Conservation (phyloP, 2,888 invertebrate species). For the Chloroclystis v-ata region DNA sequence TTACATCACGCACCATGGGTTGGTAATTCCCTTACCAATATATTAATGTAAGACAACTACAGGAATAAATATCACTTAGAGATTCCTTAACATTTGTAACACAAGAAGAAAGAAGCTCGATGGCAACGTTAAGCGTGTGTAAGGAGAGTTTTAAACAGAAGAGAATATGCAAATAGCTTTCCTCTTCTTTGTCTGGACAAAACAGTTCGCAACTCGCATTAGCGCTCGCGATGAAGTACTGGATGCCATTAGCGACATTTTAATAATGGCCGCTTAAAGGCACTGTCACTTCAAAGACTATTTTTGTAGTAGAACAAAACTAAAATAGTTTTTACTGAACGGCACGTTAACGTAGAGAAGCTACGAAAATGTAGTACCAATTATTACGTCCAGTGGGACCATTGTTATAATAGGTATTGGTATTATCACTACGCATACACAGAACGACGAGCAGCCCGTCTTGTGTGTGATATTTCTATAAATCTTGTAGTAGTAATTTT, state of each 20-base stretch:
- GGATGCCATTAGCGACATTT: constrained; percentile 46
- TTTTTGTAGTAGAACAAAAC: neutral
- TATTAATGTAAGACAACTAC: too few species aligned
- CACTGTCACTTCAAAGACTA: constrained; percentile 13
- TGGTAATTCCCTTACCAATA: too few species aligned
- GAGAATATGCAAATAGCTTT: constrained; percentile 51
- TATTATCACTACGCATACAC: too few species aligned
- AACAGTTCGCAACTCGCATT: constrained; percentile 55
- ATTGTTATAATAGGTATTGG: too few species aligned
- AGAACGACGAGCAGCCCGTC: too few species aligned
- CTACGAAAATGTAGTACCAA: too few species aligned
- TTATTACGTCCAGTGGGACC: too few species aligned
- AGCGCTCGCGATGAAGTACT: constrained; percentile 44
- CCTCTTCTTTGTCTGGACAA: constrained; percentile 47
- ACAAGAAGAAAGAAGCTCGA: constrained; percentile 16
- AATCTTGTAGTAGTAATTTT: too few species aligned
- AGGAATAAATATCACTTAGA: too few species aligned
- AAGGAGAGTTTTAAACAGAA: constrained; percentile 38
- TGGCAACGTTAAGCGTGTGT: constrained; percentile 29
- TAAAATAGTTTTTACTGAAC: neutral
- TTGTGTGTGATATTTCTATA: too few species aligned
- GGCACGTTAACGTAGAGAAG: too few species aligned
- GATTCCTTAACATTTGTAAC: constrained; percentile 1
- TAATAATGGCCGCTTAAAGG: constrained; percentile 43
- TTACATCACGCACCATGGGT: too few species aligned